These are phyloP conservation scores for Phoxinus dragarum DNA, from an alignment of 2,797 vertebrate genomes.

Conservation along the genomic window DNA sequence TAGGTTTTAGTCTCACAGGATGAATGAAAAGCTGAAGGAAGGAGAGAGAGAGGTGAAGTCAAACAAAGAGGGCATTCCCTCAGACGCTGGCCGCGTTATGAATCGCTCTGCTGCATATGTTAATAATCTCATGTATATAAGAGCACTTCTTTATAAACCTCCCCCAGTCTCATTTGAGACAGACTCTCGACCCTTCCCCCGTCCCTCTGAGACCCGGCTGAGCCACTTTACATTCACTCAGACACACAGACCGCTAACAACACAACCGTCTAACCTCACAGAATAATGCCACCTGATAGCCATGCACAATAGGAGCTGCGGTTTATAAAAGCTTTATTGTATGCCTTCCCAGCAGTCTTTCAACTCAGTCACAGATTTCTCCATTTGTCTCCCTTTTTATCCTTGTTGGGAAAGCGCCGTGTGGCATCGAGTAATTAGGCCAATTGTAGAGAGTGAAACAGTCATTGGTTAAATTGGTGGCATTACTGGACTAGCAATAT, in stretches of 20 bases:
- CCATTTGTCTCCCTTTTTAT: neutral
- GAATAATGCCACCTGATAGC: conserved; percentile 18
- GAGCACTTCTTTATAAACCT: conserved; percentile 25
- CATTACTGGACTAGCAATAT: neutral
- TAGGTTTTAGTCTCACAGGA: neutral
- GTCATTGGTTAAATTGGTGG: neutral
- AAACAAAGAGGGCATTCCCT: conserved; percentile 34
- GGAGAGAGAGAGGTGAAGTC: conserved; percentile 6
- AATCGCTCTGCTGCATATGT: conserved; percentile 37
- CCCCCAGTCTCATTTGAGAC: conserved; percentile 13
- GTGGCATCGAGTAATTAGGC: neutral
- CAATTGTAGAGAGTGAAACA: neutral
- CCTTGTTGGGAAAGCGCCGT: neutral
- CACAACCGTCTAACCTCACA: neutral
- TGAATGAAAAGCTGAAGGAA: neutral
- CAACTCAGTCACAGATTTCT: neutral
- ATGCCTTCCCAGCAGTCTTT: neutral
- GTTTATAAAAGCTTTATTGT: neutral
- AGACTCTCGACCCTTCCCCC: conserved; percentile 27
- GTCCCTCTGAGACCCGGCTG: conserved; percentile 2
- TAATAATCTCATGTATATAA: conserved; percentile 51
- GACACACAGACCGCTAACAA: conserved; percentile 40
- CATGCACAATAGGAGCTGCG: neutral
- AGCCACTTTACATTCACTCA: conserved; percentile 54
- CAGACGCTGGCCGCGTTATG: conserved; percentile 14